A percentile compares a stretch with the other conserved stretches of the same genome.
phyloP scores from a whole-genome alignment of 2,888 invertebrate genomes.

The Agriopis aurantiaria region DNA sequence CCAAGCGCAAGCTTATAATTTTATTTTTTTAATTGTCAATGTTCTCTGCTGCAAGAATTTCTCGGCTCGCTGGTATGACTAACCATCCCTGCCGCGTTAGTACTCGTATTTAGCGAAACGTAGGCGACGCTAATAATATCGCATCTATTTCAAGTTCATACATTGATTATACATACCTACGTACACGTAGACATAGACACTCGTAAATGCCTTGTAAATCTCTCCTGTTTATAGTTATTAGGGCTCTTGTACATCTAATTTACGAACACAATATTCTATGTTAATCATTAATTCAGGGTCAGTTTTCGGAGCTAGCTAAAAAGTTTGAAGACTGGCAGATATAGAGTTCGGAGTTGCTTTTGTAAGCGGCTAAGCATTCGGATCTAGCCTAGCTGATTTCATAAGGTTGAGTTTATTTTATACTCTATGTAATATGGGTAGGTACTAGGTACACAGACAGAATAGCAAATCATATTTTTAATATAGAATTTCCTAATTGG shows the following conservation, averaged over 20 bases:
- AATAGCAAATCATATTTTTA: no score
- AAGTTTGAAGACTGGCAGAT: no score
- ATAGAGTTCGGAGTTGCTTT: no score
- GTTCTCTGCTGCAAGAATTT: conserved; percentile 7
- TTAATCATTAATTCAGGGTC: neutral
- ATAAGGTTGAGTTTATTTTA: no score
- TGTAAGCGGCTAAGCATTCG: no score
- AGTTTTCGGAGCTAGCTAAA: no score
- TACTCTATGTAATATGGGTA: no score
- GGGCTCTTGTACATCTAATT: neutral
- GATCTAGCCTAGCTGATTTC: no score
- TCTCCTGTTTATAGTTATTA: conserved; percentile 13
- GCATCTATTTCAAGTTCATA: conserved; percentile 72
- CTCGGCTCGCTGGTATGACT: conserved; percentile 31
- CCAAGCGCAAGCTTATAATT: no score
- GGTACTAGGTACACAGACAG: no score
- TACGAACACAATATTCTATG: neutral
- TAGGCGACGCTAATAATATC: conserved; percentile 63
- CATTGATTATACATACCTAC: conserved; percentile 51
- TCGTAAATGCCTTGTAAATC: conserved; percentile 18
- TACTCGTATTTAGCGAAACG: conserved; percentile 56
- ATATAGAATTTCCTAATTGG: no score
- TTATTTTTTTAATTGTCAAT: no score
- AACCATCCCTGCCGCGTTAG: conserved; percentile 30
- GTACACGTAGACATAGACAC: neutral